Evolutionary conservation across 2,113 vertebrate genomes (phyloP), one percentile per base, ranked within the genome.

Genomic region (Dendropsophus ebraccatus): DNA sequence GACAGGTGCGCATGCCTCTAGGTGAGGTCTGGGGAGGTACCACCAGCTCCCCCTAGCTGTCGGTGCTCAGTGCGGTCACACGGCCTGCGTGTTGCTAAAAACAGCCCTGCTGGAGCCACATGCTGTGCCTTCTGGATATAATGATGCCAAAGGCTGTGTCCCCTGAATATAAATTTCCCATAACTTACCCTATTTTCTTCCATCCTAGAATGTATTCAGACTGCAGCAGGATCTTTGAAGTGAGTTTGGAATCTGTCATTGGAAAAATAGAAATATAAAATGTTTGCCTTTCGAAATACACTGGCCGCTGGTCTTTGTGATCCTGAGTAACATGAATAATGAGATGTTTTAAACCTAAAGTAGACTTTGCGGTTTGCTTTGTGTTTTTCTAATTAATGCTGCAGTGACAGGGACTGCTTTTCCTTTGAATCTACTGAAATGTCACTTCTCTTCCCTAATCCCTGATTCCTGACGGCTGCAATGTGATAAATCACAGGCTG

Each of bases 361-460:
- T 21, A 23, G 32, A 70, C 67, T 70, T 70, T 70, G 32, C 9
- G 2, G 32, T 19, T 37, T 35, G 30, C 67, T 70, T 37, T 70
- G 32, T 70, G 21, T 70, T 70, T 69, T 70, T 70, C 67, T 70
- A 70, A 70, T 70, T 70, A 70, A 70, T 37, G 16, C 19, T 9
- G 28, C 65, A 17, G 65, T 69, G 67, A 70, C 67, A 70, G 32
- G 32, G 32, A 70, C 32, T 70, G 67, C 67, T 37, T 35, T 37
- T 37, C 67, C 32, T 70, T 70, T 70, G 67, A 35, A 70, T 70
- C 67, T 70, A 70, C 67, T 37, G 7, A 70, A 70, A 37, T 70
- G 67, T 70, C 32, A 37, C 67, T 70, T 70, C 67, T 69, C 67
- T 21, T 30, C 32, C 67, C 67, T 70, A 70, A 70, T 70, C 67